Evolutionary conservation across 2,888 invertebrate species (phyloP).

Genomic region (Exephanes ischioxanthus): DNA sequence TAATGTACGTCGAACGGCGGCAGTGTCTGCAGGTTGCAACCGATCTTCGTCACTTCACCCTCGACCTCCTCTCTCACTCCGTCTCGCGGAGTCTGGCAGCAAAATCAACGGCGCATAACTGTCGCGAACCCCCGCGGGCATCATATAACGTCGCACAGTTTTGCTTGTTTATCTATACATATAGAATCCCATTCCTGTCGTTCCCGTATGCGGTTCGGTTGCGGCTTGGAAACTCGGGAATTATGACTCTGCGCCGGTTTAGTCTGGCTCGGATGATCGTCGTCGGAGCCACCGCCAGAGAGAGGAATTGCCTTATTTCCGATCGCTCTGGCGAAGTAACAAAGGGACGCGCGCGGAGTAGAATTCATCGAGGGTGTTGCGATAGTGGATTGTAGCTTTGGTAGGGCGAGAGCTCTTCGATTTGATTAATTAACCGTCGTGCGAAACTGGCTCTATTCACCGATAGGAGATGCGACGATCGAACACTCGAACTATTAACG

Average conservation of each 20-base stretch:
- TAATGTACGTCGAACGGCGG: constrained; percentile 30
- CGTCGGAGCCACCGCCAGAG: not conserved
- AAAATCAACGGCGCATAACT: constrained; percentile 20
- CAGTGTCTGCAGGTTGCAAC: constrained; percentile 21
- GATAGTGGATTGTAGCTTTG: not conserved
- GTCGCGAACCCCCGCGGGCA: constrained; percentile 32
- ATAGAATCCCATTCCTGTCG: not conserved
- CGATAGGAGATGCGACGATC: not conserved
- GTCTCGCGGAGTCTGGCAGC: constrained; percentile 7
- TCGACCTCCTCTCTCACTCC: not conserved
- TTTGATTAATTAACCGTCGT: constrained; percentile 5
- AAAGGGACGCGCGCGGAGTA: not conserved
- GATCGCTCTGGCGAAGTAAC: constrained; percentile 5
- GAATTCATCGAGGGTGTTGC: not conserved
- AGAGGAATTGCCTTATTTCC: constrained; percentile 23
- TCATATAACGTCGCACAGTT: constrained; percentile 18
- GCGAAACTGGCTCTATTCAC: not conserved
- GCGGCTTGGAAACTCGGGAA: constrained; percentile 6
- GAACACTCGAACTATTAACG: not conserved
- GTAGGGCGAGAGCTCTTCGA: not conserved
- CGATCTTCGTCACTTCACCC: constrained; percentile 42
- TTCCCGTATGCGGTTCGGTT: constrained; percentile 13
- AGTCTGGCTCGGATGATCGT: not conserved
- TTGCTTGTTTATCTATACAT: constrained; percentile 20
- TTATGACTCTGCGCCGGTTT: not conserved